Conservation (phyloP, 2,888 invertebrate genomes). For the Heterodera filipjevi region DNA sequence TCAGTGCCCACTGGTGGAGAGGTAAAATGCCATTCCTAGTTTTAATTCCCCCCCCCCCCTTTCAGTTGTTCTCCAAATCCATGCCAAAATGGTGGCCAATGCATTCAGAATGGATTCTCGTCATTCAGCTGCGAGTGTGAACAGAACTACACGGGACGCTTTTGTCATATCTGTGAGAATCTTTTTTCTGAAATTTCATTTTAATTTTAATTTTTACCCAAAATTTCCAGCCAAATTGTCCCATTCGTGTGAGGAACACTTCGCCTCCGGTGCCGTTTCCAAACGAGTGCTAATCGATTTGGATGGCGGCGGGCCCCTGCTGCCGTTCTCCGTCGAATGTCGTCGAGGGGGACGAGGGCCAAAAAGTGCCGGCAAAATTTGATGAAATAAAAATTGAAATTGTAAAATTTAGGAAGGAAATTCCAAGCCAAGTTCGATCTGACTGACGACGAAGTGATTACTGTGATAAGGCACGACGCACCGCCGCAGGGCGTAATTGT, state of each 20-base stretch:
- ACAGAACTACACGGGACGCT: slow-evolving; percentile 53
- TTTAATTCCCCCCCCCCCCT: too few relatives aligned
- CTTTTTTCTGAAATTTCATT: slow-evolving; percentile 2
- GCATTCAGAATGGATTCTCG: slow-evolving; percentile 50
- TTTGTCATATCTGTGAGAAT: slow-evolving; percentile 57
- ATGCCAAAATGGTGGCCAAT: slow-evolving; percentile 57
- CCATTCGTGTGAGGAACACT: slow-evolving; percentile 60
- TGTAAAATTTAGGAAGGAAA: slow-evolving; percentile 1
- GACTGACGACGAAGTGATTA: slow-evolving; percentile 25
- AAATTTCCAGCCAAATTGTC: slow-evolving; percentile 52
- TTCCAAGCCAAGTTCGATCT: not conserved
- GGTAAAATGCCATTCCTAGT: slow-evolving; percentile 30
- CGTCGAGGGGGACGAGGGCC: not conserved
- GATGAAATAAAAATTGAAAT: not conserved
- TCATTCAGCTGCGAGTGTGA: slow-evolving; percentile 53
- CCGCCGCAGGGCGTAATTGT: slow-evolving; percentile 49
- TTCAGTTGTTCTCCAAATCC: slow-evolving; percentile 58
- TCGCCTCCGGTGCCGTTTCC: slow-evolving; percentile 3
- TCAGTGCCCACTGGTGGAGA: slow-evolving; percentile 49
- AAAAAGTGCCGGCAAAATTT: not conserved
- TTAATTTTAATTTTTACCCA: not conserved
- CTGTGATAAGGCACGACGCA: slow-evolving; percentile 23
- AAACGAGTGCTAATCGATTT: slow-evolving; percentile 56
- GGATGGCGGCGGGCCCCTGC: slow-evolving; percentile 59
- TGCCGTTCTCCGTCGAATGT: slow-evolving; percentile 54